Evolutionary conservation across 2,113 vertebrate genomes (phyloP).

Genomic region (Clupea harengus): DNA sequence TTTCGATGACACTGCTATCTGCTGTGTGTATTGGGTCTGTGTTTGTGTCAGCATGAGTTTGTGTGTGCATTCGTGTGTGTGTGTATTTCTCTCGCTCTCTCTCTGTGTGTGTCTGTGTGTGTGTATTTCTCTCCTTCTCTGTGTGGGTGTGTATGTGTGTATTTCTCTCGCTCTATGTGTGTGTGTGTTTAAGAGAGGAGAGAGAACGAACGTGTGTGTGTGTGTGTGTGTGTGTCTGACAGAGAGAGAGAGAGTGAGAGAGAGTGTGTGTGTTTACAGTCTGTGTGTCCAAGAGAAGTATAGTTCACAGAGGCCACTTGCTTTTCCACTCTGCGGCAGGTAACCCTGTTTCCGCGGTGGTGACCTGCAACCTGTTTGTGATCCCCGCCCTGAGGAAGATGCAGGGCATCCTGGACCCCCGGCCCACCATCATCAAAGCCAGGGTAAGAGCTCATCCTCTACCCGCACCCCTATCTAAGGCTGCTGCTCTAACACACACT

Average conservation of each 20-base stretch:
- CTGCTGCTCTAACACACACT: conserved; percentile 16
- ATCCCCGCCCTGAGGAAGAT: conserved; percentile 99
- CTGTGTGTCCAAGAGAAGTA: neutral
- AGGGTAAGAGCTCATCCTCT: conserved; percentile 76
- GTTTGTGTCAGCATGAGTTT: too few relatives aligned
- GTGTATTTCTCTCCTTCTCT: neutral
- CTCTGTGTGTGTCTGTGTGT: conserved; percentile 10
- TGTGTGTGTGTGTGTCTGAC: neutral
- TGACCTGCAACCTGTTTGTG: conserved; percentile 99
- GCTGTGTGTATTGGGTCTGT: neutral
- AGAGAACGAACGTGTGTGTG: neutral
- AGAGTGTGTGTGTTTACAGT: conserved; percentile 32
- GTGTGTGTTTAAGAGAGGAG: neutral
- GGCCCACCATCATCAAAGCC: conserved; percentile 99
- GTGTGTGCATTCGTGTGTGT: conserved; percentile 31
- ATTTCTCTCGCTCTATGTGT: neutral
- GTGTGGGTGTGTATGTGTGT: neutral
- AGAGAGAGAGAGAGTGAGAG: neutral
- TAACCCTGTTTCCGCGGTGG: conserved; percentile 97
- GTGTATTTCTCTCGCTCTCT: neutral
- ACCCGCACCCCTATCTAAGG: neutral
- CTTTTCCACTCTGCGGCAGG: conserved; percentile 68
- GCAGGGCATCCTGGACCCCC: conserved; percentile 98
- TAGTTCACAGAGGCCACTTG: neutral
- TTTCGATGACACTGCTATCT: conserved; percentile 19